A percentile compares a stretch with the other conserved stretches of the same genome.
These are phyloP conservation scores for Cryptocephalus moraei DNA, from an alignment of 2,888 invertebrate species.

Conservation along the genomic window DNA sequence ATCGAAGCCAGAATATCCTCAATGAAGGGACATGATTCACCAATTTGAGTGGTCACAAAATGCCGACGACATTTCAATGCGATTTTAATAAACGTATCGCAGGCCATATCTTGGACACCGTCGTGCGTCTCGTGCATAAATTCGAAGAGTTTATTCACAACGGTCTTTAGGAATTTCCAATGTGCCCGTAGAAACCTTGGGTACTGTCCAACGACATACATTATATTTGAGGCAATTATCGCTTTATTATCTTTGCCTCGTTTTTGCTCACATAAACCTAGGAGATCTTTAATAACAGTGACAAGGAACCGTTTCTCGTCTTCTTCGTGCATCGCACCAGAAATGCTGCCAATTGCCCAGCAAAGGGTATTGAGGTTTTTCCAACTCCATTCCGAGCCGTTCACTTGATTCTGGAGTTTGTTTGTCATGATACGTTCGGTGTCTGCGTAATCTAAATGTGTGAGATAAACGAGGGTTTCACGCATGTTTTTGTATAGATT, in stretches of 20 bases:
- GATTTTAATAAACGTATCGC: slow-evolving; percentile 99
- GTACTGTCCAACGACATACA: slow-evolving; percentile 99
- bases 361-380: slow-evolving; percentile 98
- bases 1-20: slow-evolving; percentile 96
- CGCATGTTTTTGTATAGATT: slow-evolving; percentile 99
- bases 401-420: slow-evolving; percentile 95
- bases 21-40: slow-evolving; percentile 95
- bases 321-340: slow-evolving; percentile 96
- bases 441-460: slow-evolving; percentile 95
- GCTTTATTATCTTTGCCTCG: slow-evolving; percentile 99
- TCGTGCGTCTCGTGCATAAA: slow-evolving; percentile 99
- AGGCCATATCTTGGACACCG: slow-evolving; percentile 99
- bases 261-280: slow-evolving; percentile 97
- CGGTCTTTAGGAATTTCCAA: slow-evolving; percentile 99
- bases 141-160: slow-evolving; percentile 99
- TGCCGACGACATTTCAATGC: slow-evolving; percentile 96
- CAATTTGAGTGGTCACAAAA: slow-evolving; percentile 93
- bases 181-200: slow-evolving; percentile 97
- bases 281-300: slow-evolving; percentile 94
- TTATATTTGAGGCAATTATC: slow-evolving; percentile 99
- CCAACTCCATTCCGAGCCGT: slow-evolving; percentile 99
- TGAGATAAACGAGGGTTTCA: slow-evolving; percentile 93
- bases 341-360: slow-evolving; percentile 93
- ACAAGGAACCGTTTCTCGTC: slow-evolving; percentile 98
- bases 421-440: slow-evolving; percentile 99